Base-by-base conservation (phyloP, 1,140 invertebrate genomes). In the Cotesia vestalis region DNA sequence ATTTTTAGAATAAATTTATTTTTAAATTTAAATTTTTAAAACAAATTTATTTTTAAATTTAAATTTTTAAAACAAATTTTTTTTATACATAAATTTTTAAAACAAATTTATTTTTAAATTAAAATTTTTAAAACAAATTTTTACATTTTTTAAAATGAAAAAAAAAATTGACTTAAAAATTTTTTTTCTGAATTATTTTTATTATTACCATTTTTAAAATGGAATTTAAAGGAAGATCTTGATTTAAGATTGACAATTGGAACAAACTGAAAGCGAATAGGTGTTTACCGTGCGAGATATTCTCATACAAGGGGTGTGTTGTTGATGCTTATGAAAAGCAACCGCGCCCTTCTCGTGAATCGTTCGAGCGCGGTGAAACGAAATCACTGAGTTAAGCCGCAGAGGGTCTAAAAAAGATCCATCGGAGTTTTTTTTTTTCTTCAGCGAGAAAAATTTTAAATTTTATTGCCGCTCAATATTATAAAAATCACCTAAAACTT, bases 371-470 rank as follows among this genome's bases (percentile, higher is more conserved):
- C 74, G 71, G 52, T 75, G 68, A 73, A 75, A 73, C 63, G 74
- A 73, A 75, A 73, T 73, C 74, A 72, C 71, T 68, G 74, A 75
- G 74, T 75, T 75, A 75, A 75, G 74, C 74, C 69, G 64, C 71
- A 66, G 60, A 51, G 70, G 69, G 72, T 63, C 66, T 60, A 52
- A 46, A 46, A 46, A 46, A 46, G 40, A 51, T 34, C 73, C 71
- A 74, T 71, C 71, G 69, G 59, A 71, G 57, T 66, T 53, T 74
- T 34, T 55, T 55, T 17, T 27, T 27, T 27, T 27, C 27, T 27
- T 27, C 27, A 27, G 27, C 27, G 27, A 27, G 27, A 27, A 27
- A 27, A 27, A 27, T 27, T 27, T 27, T 27, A 27, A 27, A 27
- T 27, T 27, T 27, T 27, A 27, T 3, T 27, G 27, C 27, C 27